Percentiles rank a stretch among this genome's conserved stretches.
Conservation (phyloP, 2,113 vertebrate species). For the Pseudopipra pipra region DNA sequence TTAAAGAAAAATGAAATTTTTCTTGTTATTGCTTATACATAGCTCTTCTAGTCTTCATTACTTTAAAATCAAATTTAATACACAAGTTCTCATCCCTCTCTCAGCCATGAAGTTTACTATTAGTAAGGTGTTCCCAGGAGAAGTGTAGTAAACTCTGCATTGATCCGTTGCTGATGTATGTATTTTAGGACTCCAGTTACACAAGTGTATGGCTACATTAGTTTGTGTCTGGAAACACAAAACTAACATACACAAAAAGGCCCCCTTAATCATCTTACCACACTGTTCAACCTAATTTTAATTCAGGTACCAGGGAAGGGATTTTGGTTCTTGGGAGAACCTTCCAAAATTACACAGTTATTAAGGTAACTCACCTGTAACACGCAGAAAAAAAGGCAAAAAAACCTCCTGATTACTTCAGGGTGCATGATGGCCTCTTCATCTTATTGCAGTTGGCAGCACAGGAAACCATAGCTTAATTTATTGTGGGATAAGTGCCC, state of each 20-base stretch:
- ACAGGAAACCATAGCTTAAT: not conserved
- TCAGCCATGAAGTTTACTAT: not conserved
- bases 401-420: not conserved
- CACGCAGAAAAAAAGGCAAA: not conserved
- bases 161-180: slow-evolving; percentile 31
- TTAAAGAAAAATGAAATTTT: not conserved
- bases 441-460: not conserved
- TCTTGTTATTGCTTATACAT: not conserved
- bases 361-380: too few relatives aligned
- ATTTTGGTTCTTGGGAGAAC: not conserved
- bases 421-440: not conserved
- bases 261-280: not conserved
- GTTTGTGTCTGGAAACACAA: slow-evolving; percentile 19
- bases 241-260: not conserved
- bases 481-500: not conserved
- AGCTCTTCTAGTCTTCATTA: slow-evolving; percentile 29
- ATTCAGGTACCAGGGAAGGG: not conserved
- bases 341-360: not conserved
- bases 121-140: slow-evolving; percentile 19
- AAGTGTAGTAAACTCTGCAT: not conserved
- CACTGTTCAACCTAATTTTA: not conserved
- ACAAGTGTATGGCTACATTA: slow-evolving; percentile 11
- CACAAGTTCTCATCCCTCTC: not conserved
- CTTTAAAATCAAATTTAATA: slow-evolving; percentile 42
- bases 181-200: slow-evolving; percentile 38